These are phyloP conservation scores for Caenorhabditis zanzibari DNA, from an alignment of 2,888 invertebrate species.

Conservation along the genomic window DNA sequence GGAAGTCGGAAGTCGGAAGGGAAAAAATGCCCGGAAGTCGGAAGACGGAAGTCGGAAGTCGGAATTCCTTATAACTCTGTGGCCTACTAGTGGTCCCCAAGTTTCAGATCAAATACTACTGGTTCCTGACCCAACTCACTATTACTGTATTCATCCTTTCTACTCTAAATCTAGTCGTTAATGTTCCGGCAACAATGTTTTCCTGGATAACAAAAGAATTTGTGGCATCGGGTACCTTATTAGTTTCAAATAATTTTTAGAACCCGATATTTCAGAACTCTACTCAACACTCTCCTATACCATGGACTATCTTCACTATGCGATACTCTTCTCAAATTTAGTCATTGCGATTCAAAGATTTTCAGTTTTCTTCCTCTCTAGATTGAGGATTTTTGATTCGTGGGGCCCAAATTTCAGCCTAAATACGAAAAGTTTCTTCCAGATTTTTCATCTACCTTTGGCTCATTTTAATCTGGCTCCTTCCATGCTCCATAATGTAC, in stretches of 20 bases:
- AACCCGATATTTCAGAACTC: constrained; percentile 2
- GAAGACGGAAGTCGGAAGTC: too few species aligned
- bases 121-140: constrained; percentile 5
- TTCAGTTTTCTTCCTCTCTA: constrained; percentile 37
- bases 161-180: constrained; percentile 1
- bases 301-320: constrained; percentile 27
- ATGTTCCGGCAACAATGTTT: constrained; percentile 12
- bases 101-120: constrained; percentile 17
- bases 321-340: constrained; percentile 41
- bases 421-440: too few species aligned
- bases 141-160: constrained; percentile 9
- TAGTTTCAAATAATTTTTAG: neutral
- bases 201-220: neutral
- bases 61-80: too few species aligned
- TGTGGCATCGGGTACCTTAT: neutral
- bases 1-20: too few species aligned
- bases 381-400: constrained; percentile 31
- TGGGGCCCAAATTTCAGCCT: neutral
- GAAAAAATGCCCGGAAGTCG: too few species aligned
- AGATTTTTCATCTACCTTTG: constrained; percentile 39
- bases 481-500: neutral
- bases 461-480: constrained; percentile 31
- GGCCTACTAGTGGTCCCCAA: too few species aligned
- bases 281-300: neutral
- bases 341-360: constrained; percentile 58